Conservation (phyloP, 2,888 invertebrate species). For the Fragum sueziense region DNA sequence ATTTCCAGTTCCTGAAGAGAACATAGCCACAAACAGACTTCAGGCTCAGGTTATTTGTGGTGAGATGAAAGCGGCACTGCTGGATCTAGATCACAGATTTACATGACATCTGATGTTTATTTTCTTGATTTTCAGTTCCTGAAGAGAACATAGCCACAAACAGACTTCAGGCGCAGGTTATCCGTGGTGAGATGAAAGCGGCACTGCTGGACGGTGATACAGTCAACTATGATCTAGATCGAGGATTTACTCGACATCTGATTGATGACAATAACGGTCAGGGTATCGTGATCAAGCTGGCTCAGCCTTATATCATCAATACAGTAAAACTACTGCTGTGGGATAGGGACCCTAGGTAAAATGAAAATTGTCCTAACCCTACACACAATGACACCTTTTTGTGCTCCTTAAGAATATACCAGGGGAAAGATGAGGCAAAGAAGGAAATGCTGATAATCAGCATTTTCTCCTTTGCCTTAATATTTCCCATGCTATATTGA, state of each 20-base stretch:
- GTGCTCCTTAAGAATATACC: too few species aligned
- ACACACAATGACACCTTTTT: too few species aligned
- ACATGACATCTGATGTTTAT: conserved; percentile 95
- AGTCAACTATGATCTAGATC: conserved; percentile 86
- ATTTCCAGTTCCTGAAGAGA: conserved; percentile 92
- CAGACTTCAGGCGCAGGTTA: conserved; percentile 91
- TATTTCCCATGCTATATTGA: too few species aligned
- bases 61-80: conserved; percentile 92
- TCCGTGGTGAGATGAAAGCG: conserved; percentile 94
- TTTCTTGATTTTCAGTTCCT: conserved; percentile 88
- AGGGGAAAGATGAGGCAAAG: too few species aligned
- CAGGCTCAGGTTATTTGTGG: conserved; percentile 94
- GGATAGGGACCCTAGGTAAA: conserved; percentile 93
- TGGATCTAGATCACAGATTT: conserved; percentile 93
- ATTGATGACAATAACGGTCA: conserved; percentile 88
- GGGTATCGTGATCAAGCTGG: conserved; percentile 93
- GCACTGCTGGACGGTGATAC: conserved; percentile 94
- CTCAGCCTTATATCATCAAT: conserved; percentile 92
- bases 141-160: conserved; percentile 96
- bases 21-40: conserved; percentile 91
- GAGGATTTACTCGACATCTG: conserved; percentile 94
- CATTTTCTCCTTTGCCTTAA: too few species aligned
- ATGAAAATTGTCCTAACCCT: too few species aligned
- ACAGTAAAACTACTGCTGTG: conserved; percentile 95
- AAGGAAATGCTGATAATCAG: too few species aligned